Evolutionary conservation across 2,888 invertebrate genomes (phyloP), one percentile per base, ranked within the genome.

Genomic region (Drosophila stalkeri): DNA sequence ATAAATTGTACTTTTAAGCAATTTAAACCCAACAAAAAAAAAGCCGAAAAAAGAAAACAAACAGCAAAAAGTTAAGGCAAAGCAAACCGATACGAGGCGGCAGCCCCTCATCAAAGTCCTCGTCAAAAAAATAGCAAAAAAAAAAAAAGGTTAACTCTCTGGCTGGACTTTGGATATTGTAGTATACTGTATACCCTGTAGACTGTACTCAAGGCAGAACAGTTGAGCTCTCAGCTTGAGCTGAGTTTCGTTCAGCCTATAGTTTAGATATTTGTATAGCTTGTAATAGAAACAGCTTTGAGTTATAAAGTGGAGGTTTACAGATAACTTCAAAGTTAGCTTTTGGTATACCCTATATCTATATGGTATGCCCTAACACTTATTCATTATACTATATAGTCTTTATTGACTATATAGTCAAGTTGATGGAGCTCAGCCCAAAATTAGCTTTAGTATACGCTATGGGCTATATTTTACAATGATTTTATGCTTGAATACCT

Each of bases 1-100:
- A 90, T 90, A 90, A 89, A 89, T 90, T 80, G 83, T 85, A 89
- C 84, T 90, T 86, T 86, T 77, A 77, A 83, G 86, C 81, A 83
- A 88, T 88, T 88, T 77, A 77, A 84, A 66, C 71, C 70, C 64
- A 60, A 60, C 73, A 63, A 75, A 65, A 72, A 52, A 67, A 27
- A 27, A 20, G 8, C 33, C 2, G 4, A 3, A 39, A 16, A 39
- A 39, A 16, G 1, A 31, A 8, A 14, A 37, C 37, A 12, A 14
- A 37, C 27, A 43, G 63, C 71, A 64, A 70, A 55, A 72, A 80
- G 64, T 65, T 68, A 41, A 18, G 39, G 55, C 59, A 56, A 61
- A 55, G 51, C 61, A 47, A 59, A 68, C 39, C 66, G 64, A 64
- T 70, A 61, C 66, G 23, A 44, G 70, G 63, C 41, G 70, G 60